These are phyloP conservation scores for Yoshiicerus persimilis DNA, from an alignment of 1,140 invertebrate genomes.

Conservation along the genomic window DNA sequence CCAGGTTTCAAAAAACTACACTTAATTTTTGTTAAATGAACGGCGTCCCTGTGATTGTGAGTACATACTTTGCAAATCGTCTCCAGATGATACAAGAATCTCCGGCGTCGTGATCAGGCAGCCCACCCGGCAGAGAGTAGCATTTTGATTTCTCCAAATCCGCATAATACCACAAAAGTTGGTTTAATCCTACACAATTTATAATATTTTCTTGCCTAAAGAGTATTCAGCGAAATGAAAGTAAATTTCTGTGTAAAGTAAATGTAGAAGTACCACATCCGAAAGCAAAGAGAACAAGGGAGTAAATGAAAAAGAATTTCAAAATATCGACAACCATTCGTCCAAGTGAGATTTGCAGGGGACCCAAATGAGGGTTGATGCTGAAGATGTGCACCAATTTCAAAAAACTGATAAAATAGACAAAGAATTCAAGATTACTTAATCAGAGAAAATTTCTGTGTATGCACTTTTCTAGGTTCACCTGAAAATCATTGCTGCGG, in stretches of 20 bases:
- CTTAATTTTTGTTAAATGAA: too few relatives aligned
- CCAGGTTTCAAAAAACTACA: not conserved
- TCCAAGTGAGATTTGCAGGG: constrained; percentile 82
- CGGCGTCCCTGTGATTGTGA: too few relatives aligned
- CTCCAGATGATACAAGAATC: constrained; percentile 82
- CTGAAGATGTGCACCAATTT: constrained; percentile 95
- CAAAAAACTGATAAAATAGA: constrained; percentile 65
- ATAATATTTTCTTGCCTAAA: not conserved
- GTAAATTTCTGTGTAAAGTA: not conserved
- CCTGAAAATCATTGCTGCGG: constrained; percentile 93
- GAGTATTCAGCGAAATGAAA: not conserved
- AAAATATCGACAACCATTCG: constrained; percentile 91
- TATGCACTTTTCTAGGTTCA: constrained; percentile 49
- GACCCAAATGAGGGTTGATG: constrained; percentile 90
- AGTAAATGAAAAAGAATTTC: constrained; percentile 92
- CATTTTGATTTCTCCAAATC: constrained; percentile 82
- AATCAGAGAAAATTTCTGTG: not conserved
- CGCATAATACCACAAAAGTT: constrained; percentile 94
- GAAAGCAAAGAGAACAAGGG: constrained; percentile 84
- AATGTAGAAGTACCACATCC: constrained; percentile 68
- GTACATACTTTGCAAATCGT: constrained; percentile 75
- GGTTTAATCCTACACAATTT: constrained; percentile 72
- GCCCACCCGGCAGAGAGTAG: constrained; percentile 67
- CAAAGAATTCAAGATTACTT: not conserved
- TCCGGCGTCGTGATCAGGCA: constrained; percentile 72